Conservation (phyloP, 2,888 invertebrate species). For the Phyto melanocephala region DNA sequence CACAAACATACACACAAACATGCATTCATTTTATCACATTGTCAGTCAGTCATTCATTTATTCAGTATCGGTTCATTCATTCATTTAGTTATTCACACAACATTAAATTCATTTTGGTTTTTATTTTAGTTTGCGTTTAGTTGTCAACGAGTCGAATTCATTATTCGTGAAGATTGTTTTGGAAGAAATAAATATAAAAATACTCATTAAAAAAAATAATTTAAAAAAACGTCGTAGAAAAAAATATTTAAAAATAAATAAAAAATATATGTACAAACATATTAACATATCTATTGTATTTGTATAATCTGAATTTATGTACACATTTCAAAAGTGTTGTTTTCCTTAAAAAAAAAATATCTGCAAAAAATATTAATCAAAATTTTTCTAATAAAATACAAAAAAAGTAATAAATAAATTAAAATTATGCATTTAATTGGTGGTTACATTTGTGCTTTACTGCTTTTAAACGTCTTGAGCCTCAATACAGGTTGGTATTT, state of each 20-base stretch:
- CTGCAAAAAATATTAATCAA: neutral
- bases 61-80: slow-evolving; percentile 12
- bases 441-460: slow-evolving; percentile 63
- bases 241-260: neutral
- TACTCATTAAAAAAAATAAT: neutral
- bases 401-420: neutral
- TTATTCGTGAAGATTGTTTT: neutral
- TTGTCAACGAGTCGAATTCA: slow-evolving; percentile 51
- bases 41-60: neutral
- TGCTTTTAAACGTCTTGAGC: slow-evolving; percentile 68
- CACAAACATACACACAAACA: neutral
- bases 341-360: neutral
- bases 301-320: too few relatives aligned
- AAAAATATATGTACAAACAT: neutral
- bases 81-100: slow-evolving; percentile 33
- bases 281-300: neutral
- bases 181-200: neutral
- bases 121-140: slow-evolving; percentile 59
- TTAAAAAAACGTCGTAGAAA: neutral
- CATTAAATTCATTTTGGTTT: slow-evolving; percentile 35
- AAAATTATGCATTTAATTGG: slow-evolving; percentile 62
- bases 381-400: neutral
- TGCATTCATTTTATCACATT: slow-evolving; percentile 5
- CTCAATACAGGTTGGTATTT: slow-evolving; percentile 71
- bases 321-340: neutral